phyloP scores from a whole-genome alignment of 2,797 vertebrate genomes.

The Spondyliosoma cantharus region DNA sequence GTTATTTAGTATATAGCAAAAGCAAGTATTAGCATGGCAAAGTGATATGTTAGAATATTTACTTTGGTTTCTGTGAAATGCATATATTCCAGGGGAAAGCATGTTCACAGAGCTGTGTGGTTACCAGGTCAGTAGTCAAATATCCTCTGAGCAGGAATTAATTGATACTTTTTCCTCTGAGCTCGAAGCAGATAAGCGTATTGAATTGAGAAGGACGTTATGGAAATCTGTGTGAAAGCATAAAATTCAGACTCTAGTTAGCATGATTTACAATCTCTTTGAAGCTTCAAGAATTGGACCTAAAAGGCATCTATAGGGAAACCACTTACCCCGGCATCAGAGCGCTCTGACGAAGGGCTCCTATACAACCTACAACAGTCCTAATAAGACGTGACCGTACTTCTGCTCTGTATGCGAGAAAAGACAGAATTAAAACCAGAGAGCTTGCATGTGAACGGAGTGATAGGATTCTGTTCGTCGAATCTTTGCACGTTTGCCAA shows the following conservation, averaged over 20 bases:
- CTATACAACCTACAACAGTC: constrained; percentile 10
- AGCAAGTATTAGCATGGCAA: not conserved
- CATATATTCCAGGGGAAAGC: not conserved
- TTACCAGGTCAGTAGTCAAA: not conserved
- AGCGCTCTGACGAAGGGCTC: constrained; percentile 6
- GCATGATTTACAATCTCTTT: constrained; percentile 46
- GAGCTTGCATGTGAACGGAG: not conserved
- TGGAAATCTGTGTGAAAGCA: constrained; percentile 41
- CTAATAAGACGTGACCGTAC: constrained; percentile 8
- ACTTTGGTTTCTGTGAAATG: constrained; percentile 2
- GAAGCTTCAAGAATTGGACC: constrained; percentile 27
- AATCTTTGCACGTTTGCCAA: constrained; percentile 18
- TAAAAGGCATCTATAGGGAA: constrained; percentile 27
- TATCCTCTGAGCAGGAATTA: constrained; percentile 8
- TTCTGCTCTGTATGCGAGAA: constrained; percentile 13
- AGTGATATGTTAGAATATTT: not conserved
- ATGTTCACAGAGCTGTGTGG: not conserved
- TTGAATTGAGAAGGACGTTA: constrained; percentile 31
- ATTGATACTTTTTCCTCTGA: not conserved
- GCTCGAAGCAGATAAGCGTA: not conserved
- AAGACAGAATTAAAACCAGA: constrained; percentile 6
- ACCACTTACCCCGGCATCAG: not conserved
- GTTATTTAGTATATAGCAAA: not conserved
- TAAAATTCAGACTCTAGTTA: constrained; percentile 31
- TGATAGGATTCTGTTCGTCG: constrained; percentile 29